phyloP scores from a whole-genome alignment of 2,113 vertebrate species.

The Stercorarius parasiticus region DNA sequence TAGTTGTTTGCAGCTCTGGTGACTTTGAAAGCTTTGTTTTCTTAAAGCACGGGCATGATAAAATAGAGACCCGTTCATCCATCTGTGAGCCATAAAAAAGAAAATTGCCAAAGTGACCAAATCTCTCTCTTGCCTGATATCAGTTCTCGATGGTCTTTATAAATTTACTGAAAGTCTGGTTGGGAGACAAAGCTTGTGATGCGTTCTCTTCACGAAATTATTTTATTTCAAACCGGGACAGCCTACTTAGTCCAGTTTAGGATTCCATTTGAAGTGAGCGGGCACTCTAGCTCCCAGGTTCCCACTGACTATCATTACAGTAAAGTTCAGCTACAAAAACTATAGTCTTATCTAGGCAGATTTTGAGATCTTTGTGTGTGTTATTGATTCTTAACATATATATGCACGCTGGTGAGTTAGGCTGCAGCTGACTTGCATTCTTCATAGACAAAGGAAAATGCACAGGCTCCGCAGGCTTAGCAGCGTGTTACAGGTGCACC shows the following conservation, averaged over 20 bases:
- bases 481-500: fast-evolving
- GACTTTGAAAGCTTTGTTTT: background rate
- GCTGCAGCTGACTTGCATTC: background rate
- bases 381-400: background rate
- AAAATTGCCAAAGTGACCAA: background rate
- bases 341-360: background rate
- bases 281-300: fast-evolving
- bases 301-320: background rate
- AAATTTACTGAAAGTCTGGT: background rate
- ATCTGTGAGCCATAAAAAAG: background rate
- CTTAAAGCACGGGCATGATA: background rate
- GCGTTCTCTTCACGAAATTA: background rate
- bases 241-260: background rate
- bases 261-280: background rate
- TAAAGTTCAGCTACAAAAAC: background rate
- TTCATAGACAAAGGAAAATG: background rate
- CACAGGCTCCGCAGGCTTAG: background rate
- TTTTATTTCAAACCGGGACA: background rate
- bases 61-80: background rate
- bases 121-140: background rate
- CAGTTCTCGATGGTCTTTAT: background rate
- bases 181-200: background rate
- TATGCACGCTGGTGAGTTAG: background rate
- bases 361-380: background rate
- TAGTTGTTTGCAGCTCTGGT: background rate